Evolutionary conservation across 2,888 invertebrate species (phyloP), one percentile per base, ranked within the genome.

Genomic region (Eudasyphora cyanicolor): DNA sequence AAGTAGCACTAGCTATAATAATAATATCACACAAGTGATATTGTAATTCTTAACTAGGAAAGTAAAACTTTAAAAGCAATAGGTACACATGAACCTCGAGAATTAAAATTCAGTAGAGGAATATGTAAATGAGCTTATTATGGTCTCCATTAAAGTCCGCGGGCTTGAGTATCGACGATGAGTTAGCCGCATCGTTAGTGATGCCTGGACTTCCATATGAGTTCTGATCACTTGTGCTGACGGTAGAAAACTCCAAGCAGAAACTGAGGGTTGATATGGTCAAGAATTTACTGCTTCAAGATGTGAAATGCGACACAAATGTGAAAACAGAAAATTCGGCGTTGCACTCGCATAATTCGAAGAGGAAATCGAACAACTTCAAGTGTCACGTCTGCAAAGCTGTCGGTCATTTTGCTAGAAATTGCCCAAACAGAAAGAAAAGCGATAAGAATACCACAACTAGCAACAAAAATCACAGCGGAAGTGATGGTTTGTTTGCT

Each of bases 151-250:
- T 21, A 84, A 85, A 54, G 78, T 86, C 10, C 69, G 79, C 57
- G 71, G 85, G 84, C 12, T 38, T 82, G 12, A 82, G 82, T 12
- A 81, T 85, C 8, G 83, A 84, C 49, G 79, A 86, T 35, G 85
- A 84, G 51, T 42, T 83, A 3, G 35, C 75, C n/a, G 86, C 82
- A 17, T 82, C 82, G 17, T 75, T 85, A 21, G 60, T 85, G 78
- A 49, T 86, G 19, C 81, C 80, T 4, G 35, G 38, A 35, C 38
- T 21, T 24, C 24, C 24, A 12, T 10, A 54, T 7, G 78, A 82
- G 7, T 85, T 75, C 51, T 67, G n/a, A 21, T 49, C 69, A 3
- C 69, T 82, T 17, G 83, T 85, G 5, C 51, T 83, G 21, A 77
- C 82, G 12, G 73, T 84, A 1, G 82, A 81, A 76, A 82, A 81